phyloP scores from a whole-genome alignment of 2,888 invertebrate species.

The Phorcus lineatus region DNA sequence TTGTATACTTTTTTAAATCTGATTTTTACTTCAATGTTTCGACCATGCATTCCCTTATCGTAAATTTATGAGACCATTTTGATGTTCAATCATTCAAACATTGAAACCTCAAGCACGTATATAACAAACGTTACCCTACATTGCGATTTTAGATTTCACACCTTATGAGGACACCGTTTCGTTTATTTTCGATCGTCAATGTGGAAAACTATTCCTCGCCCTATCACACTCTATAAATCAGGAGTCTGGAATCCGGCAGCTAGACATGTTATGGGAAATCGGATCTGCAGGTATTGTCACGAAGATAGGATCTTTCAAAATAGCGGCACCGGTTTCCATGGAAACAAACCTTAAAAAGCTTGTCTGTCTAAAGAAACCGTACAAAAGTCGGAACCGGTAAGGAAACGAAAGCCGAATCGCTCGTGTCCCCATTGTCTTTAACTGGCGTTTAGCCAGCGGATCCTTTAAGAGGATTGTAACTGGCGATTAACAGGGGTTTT shows the following conservation, averaged over 20 bases:
- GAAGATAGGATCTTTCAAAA: slow-evolving; percentile 3
- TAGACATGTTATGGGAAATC: not conserved
- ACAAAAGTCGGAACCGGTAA: slow-evolving; percentile 15
- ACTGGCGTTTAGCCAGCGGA: not conserved
- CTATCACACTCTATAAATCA: not conserved
- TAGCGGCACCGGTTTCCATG: slow-evolving; percentile 6
- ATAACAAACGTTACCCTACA: too few species aligned
- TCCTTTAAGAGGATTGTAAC: slow-evolving; percentile 13
- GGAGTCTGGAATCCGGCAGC: not conserved
- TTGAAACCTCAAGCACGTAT: too few species aligned
- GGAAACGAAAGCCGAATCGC: not conserved
- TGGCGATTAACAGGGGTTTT: slow-evolving; percentile 17
- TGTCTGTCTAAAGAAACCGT: slow-evolving; percentile 7
- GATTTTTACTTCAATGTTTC: too few species aligned
- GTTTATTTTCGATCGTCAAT: too few species aligned
- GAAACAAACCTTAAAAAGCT: slow-evolving; percentile 26
- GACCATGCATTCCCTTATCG: too few species aligned
- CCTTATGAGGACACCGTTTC: too few species aligned
- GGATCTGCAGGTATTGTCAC: not conserved
- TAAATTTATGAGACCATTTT: too few species aligned
- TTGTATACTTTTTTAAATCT: too few species aligned
- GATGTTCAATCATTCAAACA: too few species aligned
- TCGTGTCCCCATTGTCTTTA: slow-evolving; percentile 17
- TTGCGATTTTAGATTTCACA: too few species aligned
- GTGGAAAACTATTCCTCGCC: too few species aligned